phyloP scores from a whole-genome alignment of 2,888 invertebrate genomes.

The Protodeltote pygarga region DNA sequence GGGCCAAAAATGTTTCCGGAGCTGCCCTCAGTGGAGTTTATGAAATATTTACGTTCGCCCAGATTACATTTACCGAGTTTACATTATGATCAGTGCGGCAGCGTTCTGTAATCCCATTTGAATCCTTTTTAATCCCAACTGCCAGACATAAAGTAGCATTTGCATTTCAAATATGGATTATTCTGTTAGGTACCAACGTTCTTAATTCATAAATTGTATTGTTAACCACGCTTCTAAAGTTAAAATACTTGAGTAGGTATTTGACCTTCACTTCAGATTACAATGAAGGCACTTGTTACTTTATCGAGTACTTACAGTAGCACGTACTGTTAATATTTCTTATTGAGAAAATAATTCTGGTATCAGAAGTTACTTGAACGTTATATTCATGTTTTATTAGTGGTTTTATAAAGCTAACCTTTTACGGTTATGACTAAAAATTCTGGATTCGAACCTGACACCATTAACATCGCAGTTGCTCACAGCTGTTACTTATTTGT shows the following conservation, averaged over 20 bases:
- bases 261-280: background rate
- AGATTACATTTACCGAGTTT: slow-evolving; percentile 53
- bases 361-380: too few relatives aligned
- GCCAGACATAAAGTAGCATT: slow-evolving; percentile 47
- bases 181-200: slow-evolving; percentile 40
- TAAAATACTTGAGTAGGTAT: slow-evolving; percentile 21
- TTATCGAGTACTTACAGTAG: too few relatives aligned
- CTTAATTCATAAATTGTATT: slow-evolving; percentile 39
- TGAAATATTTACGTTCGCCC: slow-evolving; percentile 47
- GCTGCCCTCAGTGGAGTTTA: slow-evolving; percentile 26
- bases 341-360: too few relatives aligned
- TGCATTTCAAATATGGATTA: slow-evolving; percentile 57
- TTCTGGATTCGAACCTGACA: too few relatives aligned
- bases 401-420: too few relatives aligned
- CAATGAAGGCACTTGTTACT: background rate
- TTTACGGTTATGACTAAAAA: too few relatives aligned
- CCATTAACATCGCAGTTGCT: too few relatives aligned
- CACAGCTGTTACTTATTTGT: too few relatives aligned
- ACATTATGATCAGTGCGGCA: slow-evolving; percentile 54
- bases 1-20: slow-evolving; percentile 32
- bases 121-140: slow-evolving; percentile 62
- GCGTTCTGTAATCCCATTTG: slow-evolving; percentile 50
- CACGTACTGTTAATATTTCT: too few relatives aligned
- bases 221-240: slow-evolving; percentile 26
- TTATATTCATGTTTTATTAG: too few relatives aligned